Evolutionary conservation across 2,888 invertebrate genomes (phyloP), one percentile per base, ranked within the genome.

Genomic region (Parascotia fuliginaria): DNA sequence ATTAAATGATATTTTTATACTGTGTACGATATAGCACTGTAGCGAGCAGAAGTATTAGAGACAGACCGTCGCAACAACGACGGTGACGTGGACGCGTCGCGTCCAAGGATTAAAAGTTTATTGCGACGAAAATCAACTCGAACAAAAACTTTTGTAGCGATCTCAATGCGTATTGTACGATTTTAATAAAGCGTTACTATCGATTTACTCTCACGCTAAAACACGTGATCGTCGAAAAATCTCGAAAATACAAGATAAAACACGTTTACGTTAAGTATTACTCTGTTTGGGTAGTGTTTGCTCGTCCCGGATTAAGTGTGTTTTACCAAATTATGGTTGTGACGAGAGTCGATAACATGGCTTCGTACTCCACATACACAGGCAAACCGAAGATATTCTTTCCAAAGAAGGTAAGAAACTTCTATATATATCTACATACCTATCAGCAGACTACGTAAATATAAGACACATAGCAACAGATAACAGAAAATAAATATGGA

Each of bases 311-410:
- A 77, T 79, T 79, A 74, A 81, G 81, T 83, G 82, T 64, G 83
- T 67, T 85, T 77, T 68, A 75, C 75, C 82, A 76, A 91, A 92
- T 87, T 91, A 92, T 92, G 91, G 92, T 92, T 85, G 85, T 91
- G 78, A 83, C 86, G 65, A 89, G 86, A 85, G 78, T 91, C 81
- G 89, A 91, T 82, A 91, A 91, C 63, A 92, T 92, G 92, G 87
- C 91, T 77, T 90, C 90, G 72, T 92, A 90, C 71, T 85, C 90
- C 75, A 85, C 92, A 62, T 91, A 87, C 70, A 88, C 90, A 71
- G 91, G 91, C 84, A 90, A 89, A 89, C 92, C 92, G 60, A 92
- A 91, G 83, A 89, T 90, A 58, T 89, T 91, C 81, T 91, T 88
- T 71, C 91, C 90, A 66, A 90, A 92, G 87, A 91, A 92, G 92